These are phyloP conservation scores for Heteronetta atricapilla DNA, from an alignment of 2,113 vertebrate genomes.

Conservation along the genomic window DNA sequence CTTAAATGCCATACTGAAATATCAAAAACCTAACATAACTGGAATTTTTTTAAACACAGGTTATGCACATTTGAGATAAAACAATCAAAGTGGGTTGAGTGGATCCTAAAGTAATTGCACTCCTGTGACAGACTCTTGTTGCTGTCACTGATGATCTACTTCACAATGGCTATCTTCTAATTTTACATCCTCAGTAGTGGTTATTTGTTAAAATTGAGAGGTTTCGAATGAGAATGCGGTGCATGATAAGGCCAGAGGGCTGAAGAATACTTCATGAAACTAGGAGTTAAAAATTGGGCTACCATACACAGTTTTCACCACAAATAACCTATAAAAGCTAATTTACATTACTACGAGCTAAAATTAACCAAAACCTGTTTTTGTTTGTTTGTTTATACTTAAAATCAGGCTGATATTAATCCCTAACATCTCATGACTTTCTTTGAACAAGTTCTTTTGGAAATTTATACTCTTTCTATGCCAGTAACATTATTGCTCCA, in stretches of 20 bases:
- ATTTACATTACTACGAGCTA: background rate
- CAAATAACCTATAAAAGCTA: background rate
- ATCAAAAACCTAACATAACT: background rate
- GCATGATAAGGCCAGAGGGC: background rate
- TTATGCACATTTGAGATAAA: background rate
- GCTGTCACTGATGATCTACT: background rate
- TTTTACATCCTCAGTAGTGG: background rate
- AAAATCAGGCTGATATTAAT: background rate
- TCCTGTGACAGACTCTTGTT: background rate
- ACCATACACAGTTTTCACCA: background rate
- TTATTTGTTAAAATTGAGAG: background rate
- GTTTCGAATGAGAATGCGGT: background rate
- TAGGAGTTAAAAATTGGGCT: background rate
- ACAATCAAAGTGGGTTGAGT: background rate
- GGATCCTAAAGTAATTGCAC: background rate
- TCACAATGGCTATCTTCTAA: background rate
- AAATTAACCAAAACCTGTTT: background rate
- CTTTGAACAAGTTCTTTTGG: background rate
- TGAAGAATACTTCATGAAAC: background rate
- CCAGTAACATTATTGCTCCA: background rate
- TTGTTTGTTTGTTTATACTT: background rate
- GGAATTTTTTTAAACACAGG: background rate
- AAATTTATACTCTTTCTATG: background rate
- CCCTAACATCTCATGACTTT: background rate
- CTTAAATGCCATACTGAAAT: background rate